Evolutionary conservation across 2,797 vertebrate genomes (phyloP), one percentile per base, ranked within the genome.

Genomic region (Geotrypetes seraphini): DNA sequence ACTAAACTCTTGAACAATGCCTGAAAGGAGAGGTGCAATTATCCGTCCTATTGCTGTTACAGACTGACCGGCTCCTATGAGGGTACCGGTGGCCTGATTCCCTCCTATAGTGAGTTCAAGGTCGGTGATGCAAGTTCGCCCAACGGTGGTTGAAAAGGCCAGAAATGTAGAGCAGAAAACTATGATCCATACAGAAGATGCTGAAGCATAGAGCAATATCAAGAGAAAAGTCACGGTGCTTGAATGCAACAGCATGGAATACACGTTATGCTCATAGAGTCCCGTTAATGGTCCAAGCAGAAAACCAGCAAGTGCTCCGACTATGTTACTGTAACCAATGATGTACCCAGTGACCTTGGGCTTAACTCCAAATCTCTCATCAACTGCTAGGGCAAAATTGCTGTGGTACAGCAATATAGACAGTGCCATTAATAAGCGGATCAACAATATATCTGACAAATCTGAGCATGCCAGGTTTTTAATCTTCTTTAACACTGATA

Each of bases 381-480:
- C 89, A 74, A 99, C 79, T 9, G 89, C 92, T 61, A 97, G 57
- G 25, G 85, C 84, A 56, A 96, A 97, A 63, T 99, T 99, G 38
- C 91, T 96, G 7, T 97, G 83, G 63, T 95, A 95, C 2, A 97
- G 76, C 82, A 99, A 85, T 48, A 91, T 86, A 1, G 90, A 72
- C 25, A 97, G 11, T 3, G 84, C 89, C 89, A 97, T 95, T 36
- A 99, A 64, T 16, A 97, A 66, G 14, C 91, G 89, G 38, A 95
- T 82, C 8, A 91, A 65, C 51, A 97, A 89, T 22, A 97, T 53
- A 58, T 95, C 89, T 91, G 92, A 89, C 73, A 95, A 73, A 52
- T 89, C 75, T 1, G 91, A 96, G 16, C 75, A 83, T 0, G 84
- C 65, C 53, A 95, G 75, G 37, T 33, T 73, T 49, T 63, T 73